Base-by-base conservation (phyloP, 2,888 invertebrate species). In the Chloroclystis v-ata region DNA sequence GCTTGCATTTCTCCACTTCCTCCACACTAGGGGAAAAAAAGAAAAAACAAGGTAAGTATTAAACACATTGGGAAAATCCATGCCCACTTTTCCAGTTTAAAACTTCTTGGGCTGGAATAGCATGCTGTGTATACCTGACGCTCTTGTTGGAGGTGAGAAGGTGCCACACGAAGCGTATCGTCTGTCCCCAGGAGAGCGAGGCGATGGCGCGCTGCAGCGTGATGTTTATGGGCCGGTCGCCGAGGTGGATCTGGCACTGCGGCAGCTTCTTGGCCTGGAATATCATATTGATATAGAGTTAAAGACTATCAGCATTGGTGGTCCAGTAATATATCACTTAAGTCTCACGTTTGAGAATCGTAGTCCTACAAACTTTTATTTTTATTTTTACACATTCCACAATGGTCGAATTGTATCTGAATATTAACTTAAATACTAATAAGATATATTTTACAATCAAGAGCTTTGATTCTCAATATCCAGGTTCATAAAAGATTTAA, bases 1-100 rank as follows among this genome's bases (percentile, higher is more conserved):
- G 92, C 76, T 99, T 99, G 71, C 95, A 98, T 59, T 93, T 93
- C 80, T 99, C 99, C 4, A 99, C 95, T 71, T 98, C 98, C 79
- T 97, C 96, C 67, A 93, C 91, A 61, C 95, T 98, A n/a, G n/a
- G n/a, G n/a, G n/a, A n/a, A n/a, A n/a, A n/a, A n/a, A n/a, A n/a
- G n/a, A 67, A 1, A 66, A 60, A 20, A 28, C 12, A 30, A 28
- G 8, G 4, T 29, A 1, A 6, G 0, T 1, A 11, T 9, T 10
- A 28, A 10, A 28, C 10, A 28, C 28, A n/a, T 7, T 5, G 11
- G 2, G 7, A 11, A 11, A 28, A 2, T 11, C 11, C 11, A 11
- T 28, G 7, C 6, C 1, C 6, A 11, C 7, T n/a, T n/a, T n/a
- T n/a, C n/a, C n/a, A n/a, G n/a, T 20, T 20, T 20, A 4, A 20